Conservation (phyloP, 1,140 invertebrate species). For the Zophobas morio region DNA sequence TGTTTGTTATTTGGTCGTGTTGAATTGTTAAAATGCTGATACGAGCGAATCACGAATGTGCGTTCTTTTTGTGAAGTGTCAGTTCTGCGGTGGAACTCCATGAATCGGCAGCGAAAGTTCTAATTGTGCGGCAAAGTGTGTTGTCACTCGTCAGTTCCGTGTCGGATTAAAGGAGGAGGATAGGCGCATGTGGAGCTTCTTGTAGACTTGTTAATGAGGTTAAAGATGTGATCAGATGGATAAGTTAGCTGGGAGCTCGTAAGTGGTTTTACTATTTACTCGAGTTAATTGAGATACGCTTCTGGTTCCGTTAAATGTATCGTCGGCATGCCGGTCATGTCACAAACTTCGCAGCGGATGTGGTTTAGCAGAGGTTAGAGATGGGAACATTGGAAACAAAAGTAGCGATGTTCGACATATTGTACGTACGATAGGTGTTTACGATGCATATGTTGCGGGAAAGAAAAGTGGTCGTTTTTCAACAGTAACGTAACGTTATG, state of each 20-base stretch:
- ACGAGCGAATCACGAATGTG: neutral
- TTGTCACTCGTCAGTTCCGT: no score
- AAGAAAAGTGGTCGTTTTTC: no score
- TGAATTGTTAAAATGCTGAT: neutral
- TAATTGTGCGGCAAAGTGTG: neutral
- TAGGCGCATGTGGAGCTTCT: neutral
- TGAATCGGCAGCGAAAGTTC: neutral
- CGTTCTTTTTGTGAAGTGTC: slow-evolving; percentile 9
- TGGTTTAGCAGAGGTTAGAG: neutral
- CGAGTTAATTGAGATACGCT: slow-evolving; percentile 14
- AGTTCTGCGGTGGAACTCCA: neutral
- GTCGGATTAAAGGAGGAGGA: no score
- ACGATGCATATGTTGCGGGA: no score
- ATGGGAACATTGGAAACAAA: neutral
- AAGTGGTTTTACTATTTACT: slow-evolving; percentile 13
- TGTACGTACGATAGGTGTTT: no score
- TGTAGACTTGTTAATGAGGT: neutral
- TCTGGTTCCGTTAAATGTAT: slow-evolving; percentile 14
- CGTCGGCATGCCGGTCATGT: slow-evolving; percentile 9
- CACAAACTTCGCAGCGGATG: slow-evolving; percentile 5
- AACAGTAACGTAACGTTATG: no score
- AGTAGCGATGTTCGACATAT: no score
- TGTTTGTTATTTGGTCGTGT: neutral
- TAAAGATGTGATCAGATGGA: neutral
- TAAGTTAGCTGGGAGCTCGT: slow-evolving; percentile 11